phyloP scores from a whole-genome alignment of 2,888 invertebrate genomes.

The Gymnocheta viridis region DNA sequence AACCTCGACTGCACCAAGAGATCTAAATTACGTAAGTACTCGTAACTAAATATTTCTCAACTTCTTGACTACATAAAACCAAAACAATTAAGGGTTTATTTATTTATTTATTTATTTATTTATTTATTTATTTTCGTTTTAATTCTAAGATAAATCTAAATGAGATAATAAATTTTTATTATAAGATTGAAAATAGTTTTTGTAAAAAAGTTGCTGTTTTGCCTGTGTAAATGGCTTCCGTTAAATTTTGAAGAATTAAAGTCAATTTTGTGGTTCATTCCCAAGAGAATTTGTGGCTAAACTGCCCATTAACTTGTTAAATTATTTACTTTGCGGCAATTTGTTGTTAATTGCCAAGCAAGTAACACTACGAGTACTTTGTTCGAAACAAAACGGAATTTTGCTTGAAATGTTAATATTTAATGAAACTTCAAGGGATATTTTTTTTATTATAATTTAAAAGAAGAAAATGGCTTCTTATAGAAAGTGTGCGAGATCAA shows the following conservation, averaged over 20 bases:
- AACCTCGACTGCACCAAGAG: slow-evolving; percentile 92
- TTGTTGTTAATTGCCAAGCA: background rate
- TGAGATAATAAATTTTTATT: background rate
- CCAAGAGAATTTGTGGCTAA: background rate
- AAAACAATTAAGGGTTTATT: background rate
- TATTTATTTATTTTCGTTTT: background rate
- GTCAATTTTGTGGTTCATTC: background rate
- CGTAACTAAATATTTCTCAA: slow-evolving; percentile 20
- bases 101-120: background rate
- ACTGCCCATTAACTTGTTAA: background rate
- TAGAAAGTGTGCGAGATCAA: background rate
- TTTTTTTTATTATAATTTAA: background rate
- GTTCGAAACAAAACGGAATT: background rate
- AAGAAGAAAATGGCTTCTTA: background rate
- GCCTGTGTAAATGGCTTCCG: background rate
- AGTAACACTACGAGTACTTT: background rate
- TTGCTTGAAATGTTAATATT: background rate
- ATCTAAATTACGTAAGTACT: slow-evolving; percentile 89
- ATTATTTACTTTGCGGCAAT: background rate
- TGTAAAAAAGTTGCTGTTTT: background rate
- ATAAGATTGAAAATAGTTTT: background rate
- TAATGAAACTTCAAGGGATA: background rate
- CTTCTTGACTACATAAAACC: background rate
- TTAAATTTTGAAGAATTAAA: background rate
- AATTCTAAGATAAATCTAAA: background rate